Conservation (phyloP, 2,797 vertebrate genomes). For the Graptemys geographica region DNA sequence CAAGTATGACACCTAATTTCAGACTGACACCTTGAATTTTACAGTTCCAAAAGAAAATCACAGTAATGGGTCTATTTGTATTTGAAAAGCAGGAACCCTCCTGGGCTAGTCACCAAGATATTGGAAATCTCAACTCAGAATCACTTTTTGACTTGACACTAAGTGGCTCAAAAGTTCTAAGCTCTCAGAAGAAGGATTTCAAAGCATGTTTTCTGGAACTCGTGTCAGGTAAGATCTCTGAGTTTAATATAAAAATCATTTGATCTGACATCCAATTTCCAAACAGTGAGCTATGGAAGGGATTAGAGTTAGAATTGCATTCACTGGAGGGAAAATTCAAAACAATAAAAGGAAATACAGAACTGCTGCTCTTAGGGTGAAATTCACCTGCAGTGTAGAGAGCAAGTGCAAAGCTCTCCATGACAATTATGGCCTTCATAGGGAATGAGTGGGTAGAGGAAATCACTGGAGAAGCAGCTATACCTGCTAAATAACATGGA, state of each 20-base stretch:
- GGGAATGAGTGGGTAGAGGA: accelerated
- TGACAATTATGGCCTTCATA: background rate
- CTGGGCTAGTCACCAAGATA: background rate
- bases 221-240: conserved; percentile 5
- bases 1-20: background rate
- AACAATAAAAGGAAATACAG: conserved; percentile 6
- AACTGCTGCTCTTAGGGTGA: background rate
- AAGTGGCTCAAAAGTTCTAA: conserved; percentile 26
- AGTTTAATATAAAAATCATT: background rate
- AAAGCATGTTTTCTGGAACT: background rate
- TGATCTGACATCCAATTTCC: conserved; percentile 31
- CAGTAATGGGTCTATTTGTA: background rate
- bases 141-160: background rate
- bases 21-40: background rate
- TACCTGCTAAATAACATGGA: background rate
- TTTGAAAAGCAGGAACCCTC: background rate
- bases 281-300: background rate
- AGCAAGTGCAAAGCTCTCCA: background rate
- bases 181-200: background rate
- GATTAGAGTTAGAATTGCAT: background rate
- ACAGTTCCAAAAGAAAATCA: background rate
- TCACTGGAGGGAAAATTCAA: background rate
- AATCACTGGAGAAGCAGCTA: background rate
- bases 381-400: background rate
- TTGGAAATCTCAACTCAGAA: conserved; percentile 30